Conservation (phyloP, 2,888 invertebrate genomes). For the Aporophyla nigra region DNA sequence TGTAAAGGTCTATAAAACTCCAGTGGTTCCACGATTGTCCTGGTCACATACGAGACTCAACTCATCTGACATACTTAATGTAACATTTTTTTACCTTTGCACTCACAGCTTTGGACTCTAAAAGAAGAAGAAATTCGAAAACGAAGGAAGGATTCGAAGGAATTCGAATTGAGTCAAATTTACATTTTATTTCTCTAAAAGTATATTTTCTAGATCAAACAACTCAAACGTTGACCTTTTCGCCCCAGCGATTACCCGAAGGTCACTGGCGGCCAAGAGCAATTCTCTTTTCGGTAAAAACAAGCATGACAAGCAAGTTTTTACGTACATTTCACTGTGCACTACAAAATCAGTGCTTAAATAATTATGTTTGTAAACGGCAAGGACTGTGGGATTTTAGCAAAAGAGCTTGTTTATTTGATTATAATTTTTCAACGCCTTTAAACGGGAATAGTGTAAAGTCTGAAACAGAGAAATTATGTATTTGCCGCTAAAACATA, state of each 20-base stretch:
- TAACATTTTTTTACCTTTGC: too few relatives aligned
- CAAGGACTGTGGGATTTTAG: neutral
- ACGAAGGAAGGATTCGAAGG: too few relatives aligned
- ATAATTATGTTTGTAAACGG: neutral
- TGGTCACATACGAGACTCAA: too few relatives aligned
- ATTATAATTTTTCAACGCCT: neutral
- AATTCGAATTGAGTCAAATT: too few relatives aligned
- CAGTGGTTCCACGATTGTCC: too few relatives aligned
- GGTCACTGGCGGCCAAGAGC: constrained; percentile 28
- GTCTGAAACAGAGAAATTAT: neutral
- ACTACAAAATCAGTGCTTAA: neutral
- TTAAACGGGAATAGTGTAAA: neutral
- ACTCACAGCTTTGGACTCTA: too few relatives aligned
- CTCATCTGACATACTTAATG: too few relatives aligned
- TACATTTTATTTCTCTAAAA: neutral
- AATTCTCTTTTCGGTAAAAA: constrained; percentile 23
- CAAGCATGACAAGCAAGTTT: constrained; percentile 21
- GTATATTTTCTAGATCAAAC: constrained; percentile 13
- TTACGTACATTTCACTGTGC: constrained; percentile 8
- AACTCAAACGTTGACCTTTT: constrained; percentile 21
- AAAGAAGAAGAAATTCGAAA: too few relatives aligned
- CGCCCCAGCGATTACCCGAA: neutral
- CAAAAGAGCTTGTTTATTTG: neutral
- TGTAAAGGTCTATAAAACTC: too few relatives aligned
- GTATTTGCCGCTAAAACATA: neutral